Conservation (phyloP, 2,113 vertebrate genomes). For the Sakesphorus luctuosus region DNA sequence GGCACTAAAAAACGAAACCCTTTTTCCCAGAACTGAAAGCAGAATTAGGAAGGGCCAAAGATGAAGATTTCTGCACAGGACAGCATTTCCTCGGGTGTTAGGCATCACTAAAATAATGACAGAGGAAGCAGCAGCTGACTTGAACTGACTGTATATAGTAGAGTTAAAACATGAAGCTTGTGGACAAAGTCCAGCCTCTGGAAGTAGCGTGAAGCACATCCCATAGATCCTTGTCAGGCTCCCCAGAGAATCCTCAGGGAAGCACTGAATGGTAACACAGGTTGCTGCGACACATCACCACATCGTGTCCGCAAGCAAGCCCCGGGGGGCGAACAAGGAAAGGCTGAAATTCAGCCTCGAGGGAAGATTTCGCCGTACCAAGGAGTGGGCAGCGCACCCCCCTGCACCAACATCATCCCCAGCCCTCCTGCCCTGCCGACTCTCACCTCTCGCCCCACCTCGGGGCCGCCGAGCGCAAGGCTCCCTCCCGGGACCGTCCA, state of each 20-base stretch:
- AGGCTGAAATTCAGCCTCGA: not conserved
- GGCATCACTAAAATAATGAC: not conserved
- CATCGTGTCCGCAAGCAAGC: not conserved
- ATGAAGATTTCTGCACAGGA: not conserved
- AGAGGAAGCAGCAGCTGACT: not conserved
- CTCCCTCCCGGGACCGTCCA: conserved; percentile 27
- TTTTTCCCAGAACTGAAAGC: not conserved
- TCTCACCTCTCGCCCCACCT: conserved; percentile 57
- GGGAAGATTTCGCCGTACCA: not conserved
- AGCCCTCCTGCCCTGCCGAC: not conserved
- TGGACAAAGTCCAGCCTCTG: not conserved
- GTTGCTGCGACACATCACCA: too few species aligned
- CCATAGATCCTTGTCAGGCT: accelerated
- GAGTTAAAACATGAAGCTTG: not conserved
- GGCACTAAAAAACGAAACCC: not conserved
- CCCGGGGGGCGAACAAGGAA: not conserved
- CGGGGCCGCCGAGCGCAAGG: not conserved
- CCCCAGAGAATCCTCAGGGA: too few species aligned
- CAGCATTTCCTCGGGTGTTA: not conserved
- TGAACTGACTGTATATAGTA: not conserved
- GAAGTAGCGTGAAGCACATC: not conserved
- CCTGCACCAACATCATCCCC: not conserved
- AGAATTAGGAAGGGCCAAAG: not conserved
- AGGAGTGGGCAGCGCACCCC: not conserved
- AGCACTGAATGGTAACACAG: not conserved